Base-by-base conservation (phyloP, 2,797 vertebrate genomes). In the Falco columbarius region DNA sequence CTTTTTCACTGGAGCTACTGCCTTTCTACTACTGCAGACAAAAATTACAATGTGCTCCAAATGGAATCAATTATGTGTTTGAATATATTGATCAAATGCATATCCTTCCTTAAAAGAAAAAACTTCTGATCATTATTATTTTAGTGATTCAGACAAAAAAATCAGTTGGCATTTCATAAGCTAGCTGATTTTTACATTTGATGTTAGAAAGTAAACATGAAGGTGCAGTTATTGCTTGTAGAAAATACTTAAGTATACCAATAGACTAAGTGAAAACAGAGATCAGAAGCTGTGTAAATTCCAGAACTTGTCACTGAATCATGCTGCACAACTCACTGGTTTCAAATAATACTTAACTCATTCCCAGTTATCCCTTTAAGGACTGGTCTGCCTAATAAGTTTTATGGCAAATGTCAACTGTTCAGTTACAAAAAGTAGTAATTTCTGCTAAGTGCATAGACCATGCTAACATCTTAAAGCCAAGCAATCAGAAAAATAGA, bases 21-120 rank as follows among this genome's bases (percentile, higher is more conserved):
- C 38, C n/a, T 63, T 75, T 52, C 63, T 0, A 1, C 38, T 58
- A 47, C 70, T 1, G 0, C n/a, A n/a, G 14, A 47, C 29, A 58
- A 65, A 70, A 65, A 47, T 46, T 17, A 40, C 22, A 8, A 12
- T 15, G 23, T 30, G 36, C 29, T 75, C n/a, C 44, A 46, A 26
- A 6, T 34, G 17, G 8, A 70, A 38, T 38, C 49, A 42, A 29
- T 65, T 47, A 23, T 9, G 29, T 24, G 56, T 76, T 47, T 76
- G 29, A 82, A 81, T 34, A 75, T 10, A 65, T 12, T 12, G 29
- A 71, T 42, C 34, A 61, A 66, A 72, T 30, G 13, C 27, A 32
- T 5, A 71, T 9, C 22, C n/a, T 65, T 71, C 44, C 30, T 65
- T 34, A 26, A 32, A 70, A 76, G 58, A 29, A 63, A 68, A 61